Evolutionary conservation across 2,797 vertebrate species (phyloP).

Genomic region (Babyrousa celebensis): DNA sequence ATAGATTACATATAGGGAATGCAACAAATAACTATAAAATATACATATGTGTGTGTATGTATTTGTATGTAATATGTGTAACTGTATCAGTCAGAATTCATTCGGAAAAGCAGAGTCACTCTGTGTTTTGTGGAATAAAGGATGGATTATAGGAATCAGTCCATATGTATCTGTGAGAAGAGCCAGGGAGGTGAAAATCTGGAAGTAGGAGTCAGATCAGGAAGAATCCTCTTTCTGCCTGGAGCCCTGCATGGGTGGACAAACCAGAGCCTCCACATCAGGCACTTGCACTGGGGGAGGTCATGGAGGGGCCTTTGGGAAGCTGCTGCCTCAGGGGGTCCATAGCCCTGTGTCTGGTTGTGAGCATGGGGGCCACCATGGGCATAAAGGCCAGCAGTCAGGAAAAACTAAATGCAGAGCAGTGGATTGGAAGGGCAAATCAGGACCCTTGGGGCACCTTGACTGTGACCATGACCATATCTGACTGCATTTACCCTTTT

Average conservation of each 20-base stretch:
- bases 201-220: neutral
- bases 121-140: neutral
- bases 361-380: neutral
- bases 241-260: neutral
- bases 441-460: neutral
- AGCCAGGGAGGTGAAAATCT: neutral
- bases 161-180: neutral
- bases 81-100: neutral
- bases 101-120: neutral
- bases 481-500: neutral
- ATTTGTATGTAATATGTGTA: neutral
- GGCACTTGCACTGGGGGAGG: neutral
- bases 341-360: neutral
- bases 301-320: neutral
- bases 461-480: neutral
- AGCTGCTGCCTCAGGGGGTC: neutral
- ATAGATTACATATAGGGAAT: neutral
- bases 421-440: neutral
- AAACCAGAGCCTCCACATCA: neutral
- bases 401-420: neutral
- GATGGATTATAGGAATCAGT: neutral
- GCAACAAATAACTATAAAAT: neutral
- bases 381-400: neutral
- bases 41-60: neutral
- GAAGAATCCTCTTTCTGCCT: neutral